Evolutionary conservation across 2,888 invertebrate species (phyloP).

Genomic region (Melieria omissa): DNA sequence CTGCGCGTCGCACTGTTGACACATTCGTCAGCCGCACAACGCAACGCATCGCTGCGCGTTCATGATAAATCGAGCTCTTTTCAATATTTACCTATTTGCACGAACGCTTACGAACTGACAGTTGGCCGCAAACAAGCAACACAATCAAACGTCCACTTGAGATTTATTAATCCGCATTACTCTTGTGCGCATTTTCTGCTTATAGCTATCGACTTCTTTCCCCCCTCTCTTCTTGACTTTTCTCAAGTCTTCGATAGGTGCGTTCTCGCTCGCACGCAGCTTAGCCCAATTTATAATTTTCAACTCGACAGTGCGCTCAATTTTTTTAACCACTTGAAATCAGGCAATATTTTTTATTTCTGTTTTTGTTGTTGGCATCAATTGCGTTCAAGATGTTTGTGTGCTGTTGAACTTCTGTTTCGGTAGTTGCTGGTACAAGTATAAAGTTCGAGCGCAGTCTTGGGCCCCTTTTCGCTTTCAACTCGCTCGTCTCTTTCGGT

Average conservation of each 20-base stretch:
- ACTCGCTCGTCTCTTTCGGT: no score
- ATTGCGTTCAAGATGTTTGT: slow-evolving; percentile 10
- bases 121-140: slow-evolving; percentile 5
- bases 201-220: slow-evolving; percentile 1
- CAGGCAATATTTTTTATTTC: background rate
- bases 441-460: no score
- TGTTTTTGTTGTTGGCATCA: slow-evolving; percentile 4
- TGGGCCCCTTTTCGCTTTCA: no score
- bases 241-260: no score
- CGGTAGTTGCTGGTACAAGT: slow-evolving; percentile 6
- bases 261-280: no score
- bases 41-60: background rate
- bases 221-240: background rate
- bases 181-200: slow-evolving; percentile 8
- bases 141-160: slow-evolving; percentile 17
- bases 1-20: no score
- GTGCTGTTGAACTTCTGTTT: slow-evolving; percentile 11
- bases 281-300: no score
- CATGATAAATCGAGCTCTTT: slow-evolving; percentile 19
- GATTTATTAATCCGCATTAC: slow-evolving; percentile 12
- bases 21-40: no score
- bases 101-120: background rate
- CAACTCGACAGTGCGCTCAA: background rate
- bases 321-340: slow-evolving; percentile 25
- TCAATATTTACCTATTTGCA: slow-evolving; percentile 13